Evolutionary conservation across 2,113 vertebrate species (phyloP).

Genomic region (Psophia crepitans): DNA sequence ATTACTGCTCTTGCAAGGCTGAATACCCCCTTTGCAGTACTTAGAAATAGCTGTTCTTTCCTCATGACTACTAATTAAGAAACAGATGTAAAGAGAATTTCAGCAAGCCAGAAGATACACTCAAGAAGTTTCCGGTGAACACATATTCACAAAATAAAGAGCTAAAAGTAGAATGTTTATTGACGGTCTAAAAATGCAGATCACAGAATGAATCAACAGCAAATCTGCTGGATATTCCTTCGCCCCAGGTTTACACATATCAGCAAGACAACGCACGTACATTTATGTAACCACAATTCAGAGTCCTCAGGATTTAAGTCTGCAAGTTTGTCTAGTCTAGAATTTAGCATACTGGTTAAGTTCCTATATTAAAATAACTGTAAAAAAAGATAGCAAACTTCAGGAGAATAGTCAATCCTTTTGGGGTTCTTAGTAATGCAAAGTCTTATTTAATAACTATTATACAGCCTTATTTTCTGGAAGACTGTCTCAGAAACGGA

Average conservation of each 20-base stretch:
- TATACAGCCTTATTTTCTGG: background rate
- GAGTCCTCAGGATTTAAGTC: background rate
- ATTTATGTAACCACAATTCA: background rate
- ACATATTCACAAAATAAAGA: background rate
- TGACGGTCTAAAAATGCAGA: background rate
- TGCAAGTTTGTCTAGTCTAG: background rate
- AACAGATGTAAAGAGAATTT: constrained; percentile 18
- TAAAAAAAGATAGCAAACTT: background rate
- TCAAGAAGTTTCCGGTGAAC: background rate
- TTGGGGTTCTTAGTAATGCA: background rate
- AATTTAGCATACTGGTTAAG: background rate
- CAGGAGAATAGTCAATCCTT: background rate
- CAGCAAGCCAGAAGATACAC: background rate
- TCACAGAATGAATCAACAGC: background rate
- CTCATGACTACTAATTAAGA: constrained; percentile 48
- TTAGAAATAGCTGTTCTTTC: background rate
- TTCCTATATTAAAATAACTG: background rate
- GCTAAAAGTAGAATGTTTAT: background rate
- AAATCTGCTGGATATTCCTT: background rate
- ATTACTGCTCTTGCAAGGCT: constrained; percentile 22
- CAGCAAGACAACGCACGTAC: background rate
- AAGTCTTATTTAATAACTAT: background rate
- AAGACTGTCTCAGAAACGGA: constrained; percentile 39
- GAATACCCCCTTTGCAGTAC: background rate
- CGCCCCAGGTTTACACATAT: background rate